phyloP scores from a whole-genome alignment of 1,140 invertebrate genomes.

The Hylyphantes graminicola region DNA sequence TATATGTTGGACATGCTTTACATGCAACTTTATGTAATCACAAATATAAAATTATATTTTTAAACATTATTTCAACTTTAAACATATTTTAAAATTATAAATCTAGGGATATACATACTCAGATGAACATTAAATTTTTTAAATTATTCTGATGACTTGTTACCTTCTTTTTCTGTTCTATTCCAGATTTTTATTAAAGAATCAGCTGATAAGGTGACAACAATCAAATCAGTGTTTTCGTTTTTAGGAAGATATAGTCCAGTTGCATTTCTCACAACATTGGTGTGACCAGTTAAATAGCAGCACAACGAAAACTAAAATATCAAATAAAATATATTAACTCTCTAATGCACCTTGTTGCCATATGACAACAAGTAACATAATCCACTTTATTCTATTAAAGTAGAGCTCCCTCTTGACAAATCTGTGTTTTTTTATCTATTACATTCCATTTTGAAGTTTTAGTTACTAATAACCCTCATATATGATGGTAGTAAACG shows the following conservation, averaged over 20 bases:
- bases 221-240: conserved; percentile 46
- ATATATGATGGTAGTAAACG: no score
- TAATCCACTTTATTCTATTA: no score
- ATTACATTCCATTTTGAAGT: no score
- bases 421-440: no score
- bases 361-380: no score
- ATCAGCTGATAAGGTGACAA: conserved; percentile 67
- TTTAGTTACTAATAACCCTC: no score
- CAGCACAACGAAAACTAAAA: conserved; percentile 51
- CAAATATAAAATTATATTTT: not conserved
- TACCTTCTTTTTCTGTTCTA: conserved; percentile 32
- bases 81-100: not conserved
- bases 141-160: no score
- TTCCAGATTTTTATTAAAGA: conserved; percentile 67
- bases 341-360: no score
- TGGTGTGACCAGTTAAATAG: conserved; percentile 64
- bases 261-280: conserved; percentile 64
- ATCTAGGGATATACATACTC: not conserved
- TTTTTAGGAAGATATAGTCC: conserved; percentile 57
- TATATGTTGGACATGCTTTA: not conserved
- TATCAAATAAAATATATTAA: conserved; percentile 13
- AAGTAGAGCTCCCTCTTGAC: no score
- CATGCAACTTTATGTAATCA: not conserved
- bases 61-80: not conserved
- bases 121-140: not conserved